Conservation (phyloP, 2,113 vertebrate species). For the Accipiter cooperii region DNA sequence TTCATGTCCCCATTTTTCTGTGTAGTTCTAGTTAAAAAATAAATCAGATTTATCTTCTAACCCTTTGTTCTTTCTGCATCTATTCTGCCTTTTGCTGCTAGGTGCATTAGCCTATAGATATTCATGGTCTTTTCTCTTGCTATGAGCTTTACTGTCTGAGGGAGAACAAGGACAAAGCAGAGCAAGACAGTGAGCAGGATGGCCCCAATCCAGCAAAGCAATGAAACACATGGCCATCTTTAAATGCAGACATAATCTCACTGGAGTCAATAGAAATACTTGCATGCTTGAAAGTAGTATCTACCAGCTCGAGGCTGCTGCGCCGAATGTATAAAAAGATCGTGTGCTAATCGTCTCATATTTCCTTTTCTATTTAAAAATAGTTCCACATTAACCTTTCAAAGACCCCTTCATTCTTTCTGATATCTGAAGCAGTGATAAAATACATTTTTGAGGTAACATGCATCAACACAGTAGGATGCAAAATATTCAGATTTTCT, state of each 20-base stretch:
- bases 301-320: not conserved
- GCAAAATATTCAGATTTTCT: not conserved
- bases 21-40: not conserved
- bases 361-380: conserved; percentile 1
- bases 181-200: not conserved
- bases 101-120: not conserved
- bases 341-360: not conserved
- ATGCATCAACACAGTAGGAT: not conserved
- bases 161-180: not conserved
- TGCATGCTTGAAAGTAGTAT: not conserved
- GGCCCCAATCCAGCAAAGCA: not conserved
- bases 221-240: not conserved
- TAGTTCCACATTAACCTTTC: not conserved
- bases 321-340: not conserved
- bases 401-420: not conserved
- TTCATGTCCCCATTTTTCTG: not conserved
- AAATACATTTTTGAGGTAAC: not conserved
- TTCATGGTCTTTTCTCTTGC: not conserved
- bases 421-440: not conserved
- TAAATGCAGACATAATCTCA: not conserved
- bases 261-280: not conserved
- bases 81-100: not conserved
- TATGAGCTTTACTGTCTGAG: not conserved
- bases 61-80: not conserved
- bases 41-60: not conserved